Percentiles rank a stretch among this genome's conserved stretches.
phyloP scores from a whole-genome alignment of 2,888 invertebrate species.

The Lithophane leautieri region DNA sequence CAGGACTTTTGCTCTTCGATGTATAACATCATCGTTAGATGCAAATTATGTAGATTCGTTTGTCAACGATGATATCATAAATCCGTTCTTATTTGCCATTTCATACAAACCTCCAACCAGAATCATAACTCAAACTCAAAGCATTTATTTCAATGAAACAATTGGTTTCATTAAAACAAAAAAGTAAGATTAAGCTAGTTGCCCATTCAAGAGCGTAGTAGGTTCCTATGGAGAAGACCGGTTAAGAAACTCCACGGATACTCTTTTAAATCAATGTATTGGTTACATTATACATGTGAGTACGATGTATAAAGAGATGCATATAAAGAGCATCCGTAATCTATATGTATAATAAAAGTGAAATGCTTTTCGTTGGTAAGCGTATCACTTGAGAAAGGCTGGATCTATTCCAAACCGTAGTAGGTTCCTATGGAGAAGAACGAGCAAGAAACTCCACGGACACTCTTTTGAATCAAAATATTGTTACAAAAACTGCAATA shows the following conservation, averaged over 20 bases:
- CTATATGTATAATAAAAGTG: too few species aligned
- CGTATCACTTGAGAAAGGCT: too few species aligned
- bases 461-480: background rate
- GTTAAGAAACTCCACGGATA: too few species aligned
- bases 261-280: too few species aligned
- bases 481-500: background rate
- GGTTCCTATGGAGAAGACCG: too few species aligned
- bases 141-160: background rate
- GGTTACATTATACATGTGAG: too few species aligned
- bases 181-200: background rate
- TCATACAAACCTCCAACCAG: background rate
- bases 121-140: background rate
- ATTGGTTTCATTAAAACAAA: too few species aligned
- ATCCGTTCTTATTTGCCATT: background rate
- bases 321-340: too few species aligned
- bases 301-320: too few species aligned
- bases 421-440: background rate
- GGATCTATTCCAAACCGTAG: background rate
- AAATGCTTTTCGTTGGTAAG: too few species aligned
- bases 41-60: background rate
- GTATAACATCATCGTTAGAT: background rate
- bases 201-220: background rate
- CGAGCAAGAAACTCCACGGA: background rate
- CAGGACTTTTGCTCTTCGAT: background rate
- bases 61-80: slow-evolving; percentile 30